Percentiles rank a stretch among this genome's conserved stretches.
Conservation (phyloP, 2,888 invertebrate species). For the Magallana nippona region DNA sequence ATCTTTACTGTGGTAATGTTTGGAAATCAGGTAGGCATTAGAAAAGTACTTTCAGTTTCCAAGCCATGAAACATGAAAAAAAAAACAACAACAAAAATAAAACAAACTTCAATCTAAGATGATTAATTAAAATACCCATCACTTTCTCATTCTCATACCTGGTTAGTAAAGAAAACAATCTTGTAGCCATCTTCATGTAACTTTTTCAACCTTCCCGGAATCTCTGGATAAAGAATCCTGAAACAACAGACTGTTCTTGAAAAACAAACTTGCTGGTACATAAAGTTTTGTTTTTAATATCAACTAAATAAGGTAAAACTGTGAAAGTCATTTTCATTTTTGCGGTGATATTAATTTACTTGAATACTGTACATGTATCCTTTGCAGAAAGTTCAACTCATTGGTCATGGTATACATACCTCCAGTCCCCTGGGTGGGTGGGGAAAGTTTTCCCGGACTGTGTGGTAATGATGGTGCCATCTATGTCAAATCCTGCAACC, state of each 20-base stretch:
- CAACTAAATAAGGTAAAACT: too few species aligned
- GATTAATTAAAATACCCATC: not conserved
- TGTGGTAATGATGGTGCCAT: slow-evolving; percentile 95
- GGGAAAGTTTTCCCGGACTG: slow-evolving; percentile 95
- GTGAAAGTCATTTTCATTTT: too few species aligned
- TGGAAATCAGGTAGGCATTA: too few species aligned
- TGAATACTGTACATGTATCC: not conserved
- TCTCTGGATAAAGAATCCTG: slow-evolving; percentile 85
- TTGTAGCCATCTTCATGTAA: slow-evolving; percentile 86
- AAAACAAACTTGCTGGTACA: not conserved
- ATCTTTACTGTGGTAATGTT: too few species aligned
- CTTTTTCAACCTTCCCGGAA: slow-evolving; percentile 86
- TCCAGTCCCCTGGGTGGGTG: slow-evolving; percentile 91
- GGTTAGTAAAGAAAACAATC: slow-evolving; percentile 95
- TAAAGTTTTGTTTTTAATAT: not conserved
- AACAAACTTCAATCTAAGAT: not conserved
- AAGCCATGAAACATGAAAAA: not conserved
- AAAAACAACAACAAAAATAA: too few species aligned
- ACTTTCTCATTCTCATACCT: slow-evolving; percentile 82
- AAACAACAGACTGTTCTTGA: slow-evolving; percentile 26
- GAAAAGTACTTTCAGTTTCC: too few species aligned
- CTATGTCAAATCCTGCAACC: slow-evolving; percentile 95
- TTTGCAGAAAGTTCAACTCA: not conserved
- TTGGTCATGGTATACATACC: slow-evolving; percentile 76
- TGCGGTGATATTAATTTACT: too few species aligned